Conservation (phyloP, 2,797 vertebrate species). For the Anableps anableps region DNA sequence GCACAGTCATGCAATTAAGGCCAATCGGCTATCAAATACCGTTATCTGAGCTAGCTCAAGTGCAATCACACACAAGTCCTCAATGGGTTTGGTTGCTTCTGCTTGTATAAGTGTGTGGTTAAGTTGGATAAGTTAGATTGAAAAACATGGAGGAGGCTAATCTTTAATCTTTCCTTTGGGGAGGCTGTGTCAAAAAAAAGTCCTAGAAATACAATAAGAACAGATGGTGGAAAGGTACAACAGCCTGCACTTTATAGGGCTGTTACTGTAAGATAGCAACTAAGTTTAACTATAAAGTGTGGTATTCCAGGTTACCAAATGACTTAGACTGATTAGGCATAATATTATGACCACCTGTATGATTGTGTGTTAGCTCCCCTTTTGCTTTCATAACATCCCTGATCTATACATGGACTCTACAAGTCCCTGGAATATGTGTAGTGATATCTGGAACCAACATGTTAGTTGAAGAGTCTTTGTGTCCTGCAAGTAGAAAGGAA, state of each 20-base stretch:
- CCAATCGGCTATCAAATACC: constrained; percentile 38
- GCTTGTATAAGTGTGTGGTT: constrained; percentile 7
- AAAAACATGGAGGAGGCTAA: constrained; percentile 13
- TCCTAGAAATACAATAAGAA: constrained; percentile 1
- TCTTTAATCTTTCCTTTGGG: constrained; percentile 2
- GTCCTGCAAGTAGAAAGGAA: background rate
- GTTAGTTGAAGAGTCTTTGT: background rate
- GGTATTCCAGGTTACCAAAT: constrained; percentile 5
- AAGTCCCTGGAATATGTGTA: background rate
- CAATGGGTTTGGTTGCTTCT: constrained; percentile 8
- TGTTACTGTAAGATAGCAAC: constrained; percentile 31
- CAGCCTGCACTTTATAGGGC: constrained; percentile 6
- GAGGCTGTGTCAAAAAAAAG: constrained; percentile 6
- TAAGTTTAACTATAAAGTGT: constrained; percentile 42
- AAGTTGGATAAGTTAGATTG: constrained; percentile 16
- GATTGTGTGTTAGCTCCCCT: background rate
- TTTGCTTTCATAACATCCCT: background rate
- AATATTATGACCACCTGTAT: background rate
- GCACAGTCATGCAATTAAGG: constrained; percentile 44
- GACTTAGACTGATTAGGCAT: background rate
- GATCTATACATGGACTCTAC: background rate
- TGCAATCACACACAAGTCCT: constrained; percentile 14
- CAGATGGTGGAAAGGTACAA: constrained; percentile 1
- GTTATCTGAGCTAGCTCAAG: constrained; percentile 30
- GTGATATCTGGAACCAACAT: background rate